A percentile compares a stretch with the other conserved stretches of the same genome.
phyloP scores from a whole-genome alignment of 1,140 invertebrate genomes.

The Drosophila yakuba region DNA sequence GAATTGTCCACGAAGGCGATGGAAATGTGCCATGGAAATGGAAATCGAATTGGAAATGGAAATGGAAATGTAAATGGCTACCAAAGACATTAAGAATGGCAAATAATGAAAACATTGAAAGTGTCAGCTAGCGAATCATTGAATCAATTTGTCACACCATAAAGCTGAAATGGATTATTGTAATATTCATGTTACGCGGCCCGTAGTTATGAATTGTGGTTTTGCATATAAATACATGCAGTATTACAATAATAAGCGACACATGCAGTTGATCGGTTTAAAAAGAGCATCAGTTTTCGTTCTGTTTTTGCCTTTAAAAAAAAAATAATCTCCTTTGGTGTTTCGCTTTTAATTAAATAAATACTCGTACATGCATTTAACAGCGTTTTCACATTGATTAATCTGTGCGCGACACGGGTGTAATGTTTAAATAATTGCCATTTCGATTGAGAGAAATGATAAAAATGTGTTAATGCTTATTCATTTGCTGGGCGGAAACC shows the following conservation, averaged over 20 bases:
- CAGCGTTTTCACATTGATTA: not conserved
- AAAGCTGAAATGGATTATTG: slow-evolving; percentile 16
- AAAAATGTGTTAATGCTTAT: not conserved
- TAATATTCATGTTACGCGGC: not conserved
- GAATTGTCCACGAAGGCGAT: slow-evolving; percentile 3
- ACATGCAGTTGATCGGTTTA: not conserved
- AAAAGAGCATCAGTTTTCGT: not conserved
- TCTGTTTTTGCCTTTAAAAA: not conserved
- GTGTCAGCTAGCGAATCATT: slow-evolving; percentile 4
- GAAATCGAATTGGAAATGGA: not conserved
- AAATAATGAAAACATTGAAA: slow-evolving; percentile 17
- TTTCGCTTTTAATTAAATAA: not conserved
- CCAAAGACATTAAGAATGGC: not conserved
- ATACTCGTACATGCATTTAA: not conserved
- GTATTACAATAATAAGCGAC: not conserved
- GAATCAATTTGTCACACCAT: slow-evolving; percentile 24
- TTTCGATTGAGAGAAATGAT: not conserved
- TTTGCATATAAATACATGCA: not conserved
- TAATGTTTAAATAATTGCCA: not conserved
- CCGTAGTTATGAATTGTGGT: not conserved
- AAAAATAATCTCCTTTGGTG: not conserved
- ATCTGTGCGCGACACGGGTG: not conserved
- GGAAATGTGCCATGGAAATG: not conserved
- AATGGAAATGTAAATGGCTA: not conserved
- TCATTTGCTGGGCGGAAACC: not conserved